Evolutionary conservation across 1,140 invertebrate species (phyloP), one percentile per base, ranked within the genome.

Genomic region (Acromyrmex charruanus): DNA sequence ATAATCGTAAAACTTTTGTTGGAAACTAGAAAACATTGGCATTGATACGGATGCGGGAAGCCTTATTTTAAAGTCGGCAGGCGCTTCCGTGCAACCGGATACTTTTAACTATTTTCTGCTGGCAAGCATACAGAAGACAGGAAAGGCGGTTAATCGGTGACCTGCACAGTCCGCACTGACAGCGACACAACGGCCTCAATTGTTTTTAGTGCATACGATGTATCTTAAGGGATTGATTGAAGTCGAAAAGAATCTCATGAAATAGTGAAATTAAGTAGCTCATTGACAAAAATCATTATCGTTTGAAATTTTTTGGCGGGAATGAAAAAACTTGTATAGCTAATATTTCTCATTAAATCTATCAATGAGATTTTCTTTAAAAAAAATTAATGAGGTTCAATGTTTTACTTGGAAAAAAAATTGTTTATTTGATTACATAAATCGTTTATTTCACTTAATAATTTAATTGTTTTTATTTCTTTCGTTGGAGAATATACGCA

Each of bases 141-240:
- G 87, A 93, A 93, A 93, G 85, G 86, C 91, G 92, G 92, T 88
- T 93, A 90, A 90, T 79, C 87, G 87, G 86, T 92, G 92, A 93
- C 89, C 91, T 80, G 49, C 10, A 16, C 49, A 16, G 85, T 88
- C 79, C 51, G 87, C 88, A 79, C 51, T 53, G 77, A 90, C 86
- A 88, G 75, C 71, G 80, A 90, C 65, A 74, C 63, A 85, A 89
- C 91, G 94, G 93, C 94, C 94, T 94, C 93, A 90, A 94, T 94
- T 90, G 91, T 94, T 94, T 94, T 92, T 94, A 93, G 90, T 91
- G 89, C 91, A 58, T 77, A 66, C 18, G 61, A 21, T 69, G 69
- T 84, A 69, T 65, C 28, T 65, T 39, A 66, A 49, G 21, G 72
- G 69, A 77, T 87, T 88, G 82, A 82, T 85, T 84, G 49, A 85